phyloP scores from a whole-genome alignment of 2,797 vertebrate species.

The Takifugu ocellatus region DNA sequence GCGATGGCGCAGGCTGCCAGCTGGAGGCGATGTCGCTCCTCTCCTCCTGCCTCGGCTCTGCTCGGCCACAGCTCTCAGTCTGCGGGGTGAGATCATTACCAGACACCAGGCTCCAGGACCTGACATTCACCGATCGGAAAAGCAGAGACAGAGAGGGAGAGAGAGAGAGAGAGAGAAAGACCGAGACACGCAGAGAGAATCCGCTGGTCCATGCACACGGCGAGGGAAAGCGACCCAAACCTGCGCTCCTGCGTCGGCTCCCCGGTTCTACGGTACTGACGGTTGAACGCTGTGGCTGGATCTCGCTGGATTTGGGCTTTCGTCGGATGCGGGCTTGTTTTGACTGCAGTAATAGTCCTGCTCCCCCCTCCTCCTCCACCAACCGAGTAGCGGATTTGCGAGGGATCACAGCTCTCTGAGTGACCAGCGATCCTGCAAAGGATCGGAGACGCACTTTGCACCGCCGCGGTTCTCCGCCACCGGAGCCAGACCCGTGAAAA shows the following conservation, averaged over 20 bases:
- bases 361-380: conserved; percentile 53
- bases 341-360: conserved; percentile 74
- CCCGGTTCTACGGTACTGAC: conserved; percentile 24
- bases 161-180: conserved; percentile 7
- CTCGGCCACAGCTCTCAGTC: conserved; percentile 60
- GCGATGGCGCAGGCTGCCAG: conserved; percentile 56
- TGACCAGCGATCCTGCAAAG: conserved; percentile 61
- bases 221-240: conserved; percentile 38
- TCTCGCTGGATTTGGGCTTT: conserved; percentile 42
- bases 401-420: conserved; percentile 67
- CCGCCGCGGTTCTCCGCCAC: conserved; percentile 43
- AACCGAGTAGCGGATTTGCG: conserved; percentile 75
- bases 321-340: conserved; percentile 73
- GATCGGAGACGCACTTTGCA: conserved; percentile 52
- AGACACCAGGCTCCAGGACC: conserved; percentile 75
- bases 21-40: conserved; percentile 75
- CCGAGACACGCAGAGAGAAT: conserved; percentile 10
- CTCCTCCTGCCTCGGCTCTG: conserved; percentile 35
- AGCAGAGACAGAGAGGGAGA: conserved; percentile 37
- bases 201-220: conserved; percentile 39
- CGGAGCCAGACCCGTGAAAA: conserved; percentile 29
- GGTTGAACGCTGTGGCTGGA: conserved; percentile 55
- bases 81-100: conserved; percentile 78
- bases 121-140: conserved; percentile 70
- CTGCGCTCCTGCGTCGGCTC: conserved; percentile 34